Percentiles rank a stretch among this genome's conserved stretches.
Evolutionary conservation across 2,888 invertebrate genomes (phyloP).

Genomic region (Cephus nigrinus): DNA sequence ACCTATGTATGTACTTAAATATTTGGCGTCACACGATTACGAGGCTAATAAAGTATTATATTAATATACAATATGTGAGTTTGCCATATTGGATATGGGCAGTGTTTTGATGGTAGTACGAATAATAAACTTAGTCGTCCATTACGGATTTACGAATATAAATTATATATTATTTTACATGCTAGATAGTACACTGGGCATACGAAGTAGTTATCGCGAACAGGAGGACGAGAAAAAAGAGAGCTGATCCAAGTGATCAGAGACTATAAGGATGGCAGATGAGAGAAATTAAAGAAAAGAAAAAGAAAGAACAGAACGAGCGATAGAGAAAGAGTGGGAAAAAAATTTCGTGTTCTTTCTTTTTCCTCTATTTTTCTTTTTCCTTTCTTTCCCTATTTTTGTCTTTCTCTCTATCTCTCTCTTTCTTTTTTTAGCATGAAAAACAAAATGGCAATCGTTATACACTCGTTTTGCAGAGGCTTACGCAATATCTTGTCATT

Average conservation of each 20-base stretch:
- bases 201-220: constrained; percentile 24
- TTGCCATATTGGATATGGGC: constrained; percentile 60
- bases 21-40: constrained; percentile 63
- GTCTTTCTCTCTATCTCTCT: neutral
- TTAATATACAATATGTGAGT: constrained; percentile 63
- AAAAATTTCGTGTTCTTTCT: constrained; percentile 2
- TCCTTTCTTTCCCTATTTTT: constrained; percentile 10
- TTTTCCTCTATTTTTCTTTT: constrained; percentile 2
- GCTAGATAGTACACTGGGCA: constrained; percentile 46
- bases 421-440: neutral
- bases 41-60: constrained; percentile 53
- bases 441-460: neutral
- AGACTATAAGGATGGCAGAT: constrained; percentile 28
- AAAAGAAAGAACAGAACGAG: neutral
- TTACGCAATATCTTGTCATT: neutral
- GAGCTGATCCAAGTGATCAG: neutral
- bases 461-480: neutral
- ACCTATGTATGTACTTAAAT: constrained; percentile 63
- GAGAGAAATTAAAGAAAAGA: constrained; percentile 12
- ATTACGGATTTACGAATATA: constrained; percentile 35
- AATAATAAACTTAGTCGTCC: constrained; percentile 44
- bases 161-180: constrained; percentile 56
- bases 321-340: constrained; percentile 1
- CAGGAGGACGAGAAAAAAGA: constrained; percentile 20
- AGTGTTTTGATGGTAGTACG: constrained; percentile 55